Base-by-base conservation (phyloP, 1,140 invertebrate genomes). In the Grapholita molesta region DNA sequence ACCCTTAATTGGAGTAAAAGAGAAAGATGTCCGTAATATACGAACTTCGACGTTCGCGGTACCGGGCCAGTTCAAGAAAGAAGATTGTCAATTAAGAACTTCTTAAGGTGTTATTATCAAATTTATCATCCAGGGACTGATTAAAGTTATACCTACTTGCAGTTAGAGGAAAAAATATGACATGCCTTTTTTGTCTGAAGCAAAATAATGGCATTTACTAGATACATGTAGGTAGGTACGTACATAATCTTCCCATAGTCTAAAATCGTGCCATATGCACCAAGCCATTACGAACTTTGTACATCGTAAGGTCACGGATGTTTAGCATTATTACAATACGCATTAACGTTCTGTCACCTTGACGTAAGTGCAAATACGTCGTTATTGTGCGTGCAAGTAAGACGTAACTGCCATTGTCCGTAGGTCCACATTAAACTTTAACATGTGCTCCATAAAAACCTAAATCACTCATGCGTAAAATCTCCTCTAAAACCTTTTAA, bases 281-380 rank as follows among this genome's bases (percentile, higher is more conserved):
- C 84, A 75, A 79, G 79, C 55, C 25, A 61, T 61, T 61, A 12
- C 88, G 88, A 90, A 90, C 87, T 90, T 88, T 89, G 87, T 86
- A 85, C 86, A 75, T 68, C 66, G 74, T 89, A 89, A 91, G 89
- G 89, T 91, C 86, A 89, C 81, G 86, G 82, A 80, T 87, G 84
- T 91, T 89, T 88, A 91, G 83, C 84, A 84, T 85, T 81, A 84
- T 84, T 76, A 90, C 85, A 89, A 87, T 89, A 89, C 81, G 77
- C 79, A 87, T 88, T 89, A 89, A 85, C 84, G 85, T 86, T 82
- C 80, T 89, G 89, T 91, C 89, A 91, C 89, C 89, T 91, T 91
- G 87, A 89, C 79, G 86, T 83, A 88, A 86, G 79, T 82, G 84
- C 77, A 85, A 84, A 84, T 82, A 88, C 82, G 87, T 82, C 84